phyloP scores from a whole-genome alignment of 2,888 invertebrate species.

The Temnothorax rugatulus region DNA sequence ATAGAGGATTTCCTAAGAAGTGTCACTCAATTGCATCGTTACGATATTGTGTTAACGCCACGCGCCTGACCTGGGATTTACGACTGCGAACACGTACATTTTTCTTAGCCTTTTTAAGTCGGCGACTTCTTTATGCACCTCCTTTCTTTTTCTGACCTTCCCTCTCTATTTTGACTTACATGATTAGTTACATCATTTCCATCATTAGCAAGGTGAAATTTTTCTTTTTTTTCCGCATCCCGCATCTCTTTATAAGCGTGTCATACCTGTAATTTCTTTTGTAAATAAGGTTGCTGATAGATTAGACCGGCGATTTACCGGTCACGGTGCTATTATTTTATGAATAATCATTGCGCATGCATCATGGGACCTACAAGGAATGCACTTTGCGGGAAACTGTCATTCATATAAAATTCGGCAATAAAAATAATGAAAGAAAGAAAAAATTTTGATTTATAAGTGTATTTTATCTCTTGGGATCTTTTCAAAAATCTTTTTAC shows the following conservation, averaged over 20 bases:
- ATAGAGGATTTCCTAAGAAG: not conserved
- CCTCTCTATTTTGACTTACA: not conserved
- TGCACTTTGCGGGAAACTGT: no score
- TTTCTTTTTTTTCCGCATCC: no score
- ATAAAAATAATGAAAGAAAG: not conserved
- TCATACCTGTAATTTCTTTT: not conserved
- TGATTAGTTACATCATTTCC: not conserved
- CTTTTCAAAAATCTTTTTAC: no score
- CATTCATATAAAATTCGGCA: not conserved
- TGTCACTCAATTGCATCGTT: not conserved
- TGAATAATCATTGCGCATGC: no score
- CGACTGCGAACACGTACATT: conserved; percentile 52
- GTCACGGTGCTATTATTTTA: no score
- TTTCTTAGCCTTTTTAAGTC: conserved; percentile 67
- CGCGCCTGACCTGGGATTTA: conserved; percentile 75
- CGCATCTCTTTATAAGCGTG: fast-evolving
- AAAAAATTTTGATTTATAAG: not conserved
- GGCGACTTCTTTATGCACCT: not conserved
- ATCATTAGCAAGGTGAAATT: not conserved
- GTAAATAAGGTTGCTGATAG: not conserved
- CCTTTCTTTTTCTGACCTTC: not conserved
- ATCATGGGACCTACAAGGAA: no score
- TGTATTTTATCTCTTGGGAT: no score
- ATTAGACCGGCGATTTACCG: no score
- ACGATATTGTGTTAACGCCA: conserved; percentile 67